Conservation (phyloP, 1,140 invertebrate species). For the Aethina tumida region DNA sequence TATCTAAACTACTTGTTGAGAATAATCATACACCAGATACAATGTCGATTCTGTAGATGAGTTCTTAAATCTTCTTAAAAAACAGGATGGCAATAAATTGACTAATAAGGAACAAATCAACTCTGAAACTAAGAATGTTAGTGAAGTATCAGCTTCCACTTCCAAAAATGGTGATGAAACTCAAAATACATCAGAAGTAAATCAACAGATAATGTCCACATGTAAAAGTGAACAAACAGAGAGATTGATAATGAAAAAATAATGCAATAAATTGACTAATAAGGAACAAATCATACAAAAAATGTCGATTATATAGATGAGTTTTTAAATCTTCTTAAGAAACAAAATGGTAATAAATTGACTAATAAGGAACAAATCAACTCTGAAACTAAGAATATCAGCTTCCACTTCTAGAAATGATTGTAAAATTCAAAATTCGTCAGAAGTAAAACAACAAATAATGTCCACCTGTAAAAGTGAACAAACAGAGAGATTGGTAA, state of each 20-base stretch:
- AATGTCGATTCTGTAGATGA: constrained; percentile 5
- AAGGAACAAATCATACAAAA: too few species aligned
- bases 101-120: constrained; percentile 6
- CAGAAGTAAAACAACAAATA: too few species aligned
- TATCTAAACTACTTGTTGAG: constrained; percentile 16
- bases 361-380: constrained; percentile 6
- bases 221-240: too few species aligned
- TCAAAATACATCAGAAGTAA: too few species aligned
- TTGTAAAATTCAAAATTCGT: too few species aligned
- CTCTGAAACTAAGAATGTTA: background rate
- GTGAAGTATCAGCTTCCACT: constrained; percentile 1
- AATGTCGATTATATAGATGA: constrained; percentile 5
- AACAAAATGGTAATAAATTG: background rate
- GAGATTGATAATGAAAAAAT: too few species aligned
- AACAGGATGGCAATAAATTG: constrained; percentile 1
- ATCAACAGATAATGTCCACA: too few species aligned
- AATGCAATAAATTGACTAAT: too few species aligned
- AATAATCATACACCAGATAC: constrained; percentile 4
- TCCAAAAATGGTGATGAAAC: too few species aligned
- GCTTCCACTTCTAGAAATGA: too few species aligned
- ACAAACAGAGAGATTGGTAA: too few species aligned
- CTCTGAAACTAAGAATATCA: background rate
- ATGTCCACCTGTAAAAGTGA: too few species aligned
- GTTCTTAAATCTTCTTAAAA: constrained; percentile 10
- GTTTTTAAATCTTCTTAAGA: constrained; percentile 11